Evolutionary conservation across 2,113 vertebrate species (phyloP), one percentile per base, ranked within the genome.

Genomic region (Daubentonia madagascariensis): DNA sequence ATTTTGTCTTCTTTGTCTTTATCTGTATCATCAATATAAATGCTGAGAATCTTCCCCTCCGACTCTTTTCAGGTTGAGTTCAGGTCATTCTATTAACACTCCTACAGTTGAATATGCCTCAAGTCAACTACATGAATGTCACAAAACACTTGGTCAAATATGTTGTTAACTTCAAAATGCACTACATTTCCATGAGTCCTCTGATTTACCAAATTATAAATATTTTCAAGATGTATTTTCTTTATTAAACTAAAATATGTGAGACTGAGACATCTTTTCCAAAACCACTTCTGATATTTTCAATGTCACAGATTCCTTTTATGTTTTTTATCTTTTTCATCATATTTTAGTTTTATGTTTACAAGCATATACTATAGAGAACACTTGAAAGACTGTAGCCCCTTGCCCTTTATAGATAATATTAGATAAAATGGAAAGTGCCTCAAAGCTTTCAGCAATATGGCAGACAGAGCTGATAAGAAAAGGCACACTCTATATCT

Each of bases 361-460:
- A 76, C 28, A 96, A 95, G 54, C 65, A 94, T 73, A 57, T 28
- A 91, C 67, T 91, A 72, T 72, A 86, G 81, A 94, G 78, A 84
- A 87, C 23, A 92, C 73, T 89, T 96, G 59, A 92, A 84, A 94
- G 48, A 43, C 61, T 91, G 3, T 16, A 87, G 79, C n/a, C 50
- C 1, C 54, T 94, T 97, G 94, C 37, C 45, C 90, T 97, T 95
- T 96, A 50, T 8, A 94, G 68, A 95, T 76, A 63, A 68, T 88
- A 70, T 59, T 73, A 96, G 92, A 97, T 96, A 95, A 95, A 96
- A 63, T 90, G n/a, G 85, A 94, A 97, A 96, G 37, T 28, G 35
- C 63, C 37, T 94, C 54, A 76, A 86, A 94, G 76, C 61, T 94
- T 95, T 57, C 32, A 80, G 73, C 92, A 97, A 95, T 85, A 72